phyloP scores from a whole-genome alignment of 2,113 vertebrate genomes.

The Proteles cristata region DNA sequence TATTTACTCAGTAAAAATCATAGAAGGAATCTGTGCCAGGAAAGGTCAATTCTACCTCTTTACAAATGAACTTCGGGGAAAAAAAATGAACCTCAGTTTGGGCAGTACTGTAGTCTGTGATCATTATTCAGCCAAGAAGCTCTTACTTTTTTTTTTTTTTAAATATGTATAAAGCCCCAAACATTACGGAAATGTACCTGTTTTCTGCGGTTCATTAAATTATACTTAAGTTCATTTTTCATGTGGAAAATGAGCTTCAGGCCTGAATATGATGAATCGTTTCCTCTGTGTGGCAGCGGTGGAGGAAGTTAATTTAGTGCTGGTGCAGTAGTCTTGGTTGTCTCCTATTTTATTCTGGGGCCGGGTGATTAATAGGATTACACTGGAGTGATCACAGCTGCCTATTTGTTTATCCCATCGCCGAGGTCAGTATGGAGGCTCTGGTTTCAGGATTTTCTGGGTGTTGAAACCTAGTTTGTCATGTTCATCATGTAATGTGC shows the following conservation, averaged over 20 bases:
- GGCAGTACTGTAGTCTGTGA: background rate
- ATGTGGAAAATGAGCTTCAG: slow-evolving; percentile 64
- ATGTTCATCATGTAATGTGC: background rate
- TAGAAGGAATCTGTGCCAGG: background rate
- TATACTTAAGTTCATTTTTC: slow-evolving; percentile 72
- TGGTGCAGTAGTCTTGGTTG: background rate
- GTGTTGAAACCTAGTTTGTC: background rate
- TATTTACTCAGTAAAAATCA: background rate
- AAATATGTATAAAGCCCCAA: slow-evolving; percentile 20
- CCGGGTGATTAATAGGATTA: slow-evolving; percentile 40
- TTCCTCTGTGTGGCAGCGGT: slow-evolving; percentile 43
- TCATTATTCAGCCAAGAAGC: slow-evolving; percentile 21
- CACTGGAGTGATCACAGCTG: background rate
- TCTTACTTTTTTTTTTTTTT: background rate
- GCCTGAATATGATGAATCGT: slow-evolving; percentile 47
- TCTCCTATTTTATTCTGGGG: background rate
- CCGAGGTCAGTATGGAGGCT: background rate
- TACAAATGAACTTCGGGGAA: background rate
- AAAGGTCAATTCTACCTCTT: background rate
- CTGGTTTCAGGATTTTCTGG: background rate
- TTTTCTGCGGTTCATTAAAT: slow-evolving; percentile 69
- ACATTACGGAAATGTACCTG: slow-evolving; percentile 64
- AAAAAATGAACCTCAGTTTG: slow-evolving; percentile 5
- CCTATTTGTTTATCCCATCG: background rate
- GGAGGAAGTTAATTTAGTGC: slow-evolving; percentile 50